phyloP scores from a whole-genome alignment of 1,140 invertebrate genomes.

The Lethrus apterus region DNA sequence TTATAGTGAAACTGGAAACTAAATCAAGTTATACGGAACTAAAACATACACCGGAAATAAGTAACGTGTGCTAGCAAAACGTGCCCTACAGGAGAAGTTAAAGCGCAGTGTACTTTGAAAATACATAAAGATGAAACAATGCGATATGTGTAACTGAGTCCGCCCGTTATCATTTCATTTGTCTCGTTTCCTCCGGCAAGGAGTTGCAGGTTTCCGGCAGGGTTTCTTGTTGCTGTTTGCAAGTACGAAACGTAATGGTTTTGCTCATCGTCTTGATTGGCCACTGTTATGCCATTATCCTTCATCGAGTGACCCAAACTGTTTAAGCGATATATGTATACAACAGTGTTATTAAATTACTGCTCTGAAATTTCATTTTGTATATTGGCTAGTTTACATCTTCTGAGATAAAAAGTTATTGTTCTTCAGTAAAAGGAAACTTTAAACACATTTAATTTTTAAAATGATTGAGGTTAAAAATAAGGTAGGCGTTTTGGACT shows the following conservation, averaged over 20 bases:
- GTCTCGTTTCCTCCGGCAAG: constrained; percentile 25
- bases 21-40: constrained; percentile 16
- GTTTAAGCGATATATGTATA: too few relatives aligned
- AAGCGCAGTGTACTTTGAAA: constrained; percentile 23
- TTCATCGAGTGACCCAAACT: too few relatives aligned
- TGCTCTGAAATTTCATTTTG: too few relatives aligned
- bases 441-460: too few relatives aligned
- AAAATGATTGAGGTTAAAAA: too few relatives aligned
- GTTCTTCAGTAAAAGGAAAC: too few relatives aligned
- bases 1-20: constrained; percentile 14
- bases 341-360: too few relatives aligned
- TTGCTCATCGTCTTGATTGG: constrained; percentile 19
- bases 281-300: constrained; percentile 16
- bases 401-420: too few relatives aligned
- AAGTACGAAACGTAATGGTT: constrained; percentile 17
- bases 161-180: constrained; percentile 28
- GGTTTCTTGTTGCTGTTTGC: constrained; percentile 16
- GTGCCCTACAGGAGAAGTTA: neutral
- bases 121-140: constrained; percentile 33
- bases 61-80: constrained; percentile 26
- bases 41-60: constrained; percentile 26
- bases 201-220: constrained; percentile 15
- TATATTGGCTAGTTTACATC: too few relatives aligned
- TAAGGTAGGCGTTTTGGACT: too few relatives aligned
- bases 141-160: constrained; percentile 28